Evolutionary conservation across 2,797 vertebrate species (phyloP).

Genomic region (Anisognathus igniventris): DNA sequence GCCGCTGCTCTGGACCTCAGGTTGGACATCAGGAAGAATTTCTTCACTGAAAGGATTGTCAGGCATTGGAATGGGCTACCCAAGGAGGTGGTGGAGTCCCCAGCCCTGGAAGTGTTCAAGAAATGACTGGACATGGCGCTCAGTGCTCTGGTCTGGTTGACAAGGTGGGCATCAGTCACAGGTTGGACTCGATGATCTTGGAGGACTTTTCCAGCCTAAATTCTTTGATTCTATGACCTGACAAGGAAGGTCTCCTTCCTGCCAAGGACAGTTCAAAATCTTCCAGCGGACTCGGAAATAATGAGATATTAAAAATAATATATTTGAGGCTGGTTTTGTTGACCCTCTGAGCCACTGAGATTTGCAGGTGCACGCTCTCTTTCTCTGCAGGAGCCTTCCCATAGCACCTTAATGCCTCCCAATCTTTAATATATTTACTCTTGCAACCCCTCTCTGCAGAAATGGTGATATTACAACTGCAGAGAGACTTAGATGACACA

Average conservation of each 20-base stretch:
- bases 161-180: neutral
- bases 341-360: neutral
- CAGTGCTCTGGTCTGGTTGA: neutral
- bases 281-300: neutral
- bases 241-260: neutral
- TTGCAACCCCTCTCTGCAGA: neutral
- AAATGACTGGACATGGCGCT: rapidly evolving
- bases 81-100: neutral
- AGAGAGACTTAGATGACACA: neutral
- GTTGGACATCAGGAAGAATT: neutral
- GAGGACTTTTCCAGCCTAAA: neutral
- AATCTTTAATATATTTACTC: conserved; percentile 35
- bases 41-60: neutral
- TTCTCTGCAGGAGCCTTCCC: neutral
- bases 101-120: neutral
- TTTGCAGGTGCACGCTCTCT: neutral
- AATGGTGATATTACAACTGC: neutral
- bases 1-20: neutral
- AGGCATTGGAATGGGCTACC: neutral
- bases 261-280: neutral
- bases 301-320: conserved; percentile 33
- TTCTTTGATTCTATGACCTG: neutral
- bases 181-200: neutral
- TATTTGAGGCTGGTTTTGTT: neutral
- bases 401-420: conserved; percentile 26